phyloP scores from a whole-genome alignment of 2,888 invertebrate species.

The Hydroisotoma schaefferi region DNA sequence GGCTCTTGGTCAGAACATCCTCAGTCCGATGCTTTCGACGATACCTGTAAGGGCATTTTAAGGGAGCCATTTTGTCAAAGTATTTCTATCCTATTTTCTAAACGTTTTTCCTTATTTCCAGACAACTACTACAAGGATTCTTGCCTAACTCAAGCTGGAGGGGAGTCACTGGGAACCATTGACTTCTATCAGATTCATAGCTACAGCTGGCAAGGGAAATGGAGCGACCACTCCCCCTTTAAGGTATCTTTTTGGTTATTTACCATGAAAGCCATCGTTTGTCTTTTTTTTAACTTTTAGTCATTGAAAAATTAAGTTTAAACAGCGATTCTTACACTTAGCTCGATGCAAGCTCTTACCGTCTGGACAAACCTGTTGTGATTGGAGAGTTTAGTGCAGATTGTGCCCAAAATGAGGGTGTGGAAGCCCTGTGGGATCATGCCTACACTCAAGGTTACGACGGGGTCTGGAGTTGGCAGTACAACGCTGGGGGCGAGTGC shows the following conservation, averaged over 20 bases:
- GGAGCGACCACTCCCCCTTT: constrained; percentile 47
- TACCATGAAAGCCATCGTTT: background rate
- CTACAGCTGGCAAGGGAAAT: constrained; percentile 48
- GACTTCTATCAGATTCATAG: constrained; percentile 50
- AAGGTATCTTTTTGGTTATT: constrained; percentile 22
- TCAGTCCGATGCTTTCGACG: constrained; percentile 47
- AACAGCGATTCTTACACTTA: too few species aligned
- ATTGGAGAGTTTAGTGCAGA: constrained; percentile 49
- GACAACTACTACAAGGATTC: constrained; percentile 45
- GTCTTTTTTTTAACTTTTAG: background rate
- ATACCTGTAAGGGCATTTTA: constrained; percentile 44
- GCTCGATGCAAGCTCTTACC: constrained; percentile 34
- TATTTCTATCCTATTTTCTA: background rate
- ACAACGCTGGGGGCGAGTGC: constrained; percentile 9
- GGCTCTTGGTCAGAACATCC: constrained; percentile 49
- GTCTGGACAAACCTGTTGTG: constrained; percentile 48
- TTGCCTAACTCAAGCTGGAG: constrained; percentile 42
- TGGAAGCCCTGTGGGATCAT: constrained; percentile 38
- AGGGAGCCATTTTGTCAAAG: too few species aligned
- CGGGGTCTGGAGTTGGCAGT: constrained; percentile 48
- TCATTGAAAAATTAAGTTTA: too few species aligned
- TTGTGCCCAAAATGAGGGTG: constrained; percentile 39
- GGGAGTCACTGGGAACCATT: constrained; percentile 39
- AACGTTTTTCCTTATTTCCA: constrained; percentile 19
- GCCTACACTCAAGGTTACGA: constrained; percentile 43